phyloP scores from a whole-genome alignment of 2,888 invertebrate species.

The Dynastes tityus region DNA sequence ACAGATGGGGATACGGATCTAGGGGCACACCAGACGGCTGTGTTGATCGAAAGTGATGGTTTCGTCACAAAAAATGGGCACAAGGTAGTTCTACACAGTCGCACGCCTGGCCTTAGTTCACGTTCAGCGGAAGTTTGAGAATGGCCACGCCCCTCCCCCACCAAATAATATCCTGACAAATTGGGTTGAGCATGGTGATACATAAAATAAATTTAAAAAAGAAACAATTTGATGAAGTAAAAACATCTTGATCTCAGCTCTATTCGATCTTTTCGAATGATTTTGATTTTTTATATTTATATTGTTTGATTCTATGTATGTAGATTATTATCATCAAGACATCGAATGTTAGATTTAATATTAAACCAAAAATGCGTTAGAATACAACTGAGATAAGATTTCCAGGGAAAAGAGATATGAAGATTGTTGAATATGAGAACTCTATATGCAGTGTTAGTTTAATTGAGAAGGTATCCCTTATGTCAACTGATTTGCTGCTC shows the following conservation, averaged over 20 bases:
- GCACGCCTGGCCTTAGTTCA: conserved; percentile 89
- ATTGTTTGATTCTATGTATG: background rate
- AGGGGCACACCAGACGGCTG: conserved; percentile 82
- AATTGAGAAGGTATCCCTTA: conserved; percentile 70
- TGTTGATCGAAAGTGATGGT: conserved; percentile 88
- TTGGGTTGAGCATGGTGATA: conserved; percentile 49
- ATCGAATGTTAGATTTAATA: conserved; percentile 58
- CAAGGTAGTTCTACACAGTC: conserved; percentile 91
- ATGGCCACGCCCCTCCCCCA: conserved; percentile 81
- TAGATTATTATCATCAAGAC: conserved; percentile 53
- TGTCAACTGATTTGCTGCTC: conserved; percentile 68
- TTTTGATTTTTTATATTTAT: background rate
- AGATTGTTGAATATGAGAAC: conserved; percentile 55
- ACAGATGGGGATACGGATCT: conserved; percentile 65
- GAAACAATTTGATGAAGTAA: conserved; percentile 5
- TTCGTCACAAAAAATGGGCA: conserved; percentile 90
- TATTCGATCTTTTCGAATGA: conserved; percentile 53
- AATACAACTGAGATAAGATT: conserved; percentile 66
- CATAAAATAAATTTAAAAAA: background rate
- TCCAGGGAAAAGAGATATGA: conserved; percentile 57
- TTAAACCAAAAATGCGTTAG: conserved; percentile 28
- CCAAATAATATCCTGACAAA: conserved; percentile 64
- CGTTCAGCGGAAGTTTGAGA: conserved; percentile 90
- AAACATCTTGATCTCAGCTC: conserved; percentile 54
- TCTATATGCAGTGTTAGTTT: conserved; percentile 67